Base-by-base conservation (phyloP, 2,797 vertebrate species). In the Miichthys miiuy region DNA sequence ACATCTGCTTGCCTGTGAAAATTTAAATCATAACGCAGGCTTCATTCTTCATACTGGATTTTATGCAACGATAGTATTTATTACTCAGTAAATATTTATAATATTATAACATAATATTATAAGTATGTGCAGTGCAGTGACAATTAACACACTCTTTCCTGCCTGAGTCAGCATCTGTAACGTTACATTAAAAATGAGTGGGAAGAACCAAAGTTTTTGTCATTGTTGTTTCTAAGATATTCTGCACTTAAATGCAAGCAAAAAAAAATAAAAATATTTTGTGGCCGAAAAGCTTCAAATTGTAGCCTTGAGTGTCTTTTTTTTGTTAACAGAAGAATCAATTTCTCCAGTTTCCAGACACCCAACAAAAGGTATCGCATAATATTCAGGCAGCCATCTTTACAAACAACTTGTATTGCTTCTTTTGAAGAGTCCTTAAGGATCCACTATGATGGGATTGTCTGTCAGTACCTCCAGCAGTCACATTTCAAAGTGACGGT, bases 401-500 rank as follows among this genome's bases (percentile, higher is more conserved):
- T 27, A 64, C 14, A 6, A 25, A 34, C 25, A 56, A 67, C 38
- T 21, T 5, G 0, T 8, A 18, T 4, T 1, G 21, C 56, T 54
- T 87, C 65, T 34, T 63, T 14, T 48, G 55, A 60, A 17, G 42
- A 9, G 47, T 62, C 64, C 55, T 69, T 56, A 17, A 51, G 57
- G 18, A n/a, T 71, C 56, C 1, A 16, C 46, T 50, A 3, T 0
- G n/a, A 41, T 2, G 12, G 55, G 23, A 12, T 20, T 48, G 55
- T 68, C 46, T 5, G 30, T 72, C 54, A 17, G 64, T 73, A 75
- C 68, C 79, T 89, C 56, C 70, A 30, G 23, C 25, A 1, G 52
- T 91, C 90, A 96, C 93, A 96, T 96, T 88, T 97, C 96, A 93
- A 97, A 97, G 87, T 96, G 95, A 25, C 92, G 92, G 87, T 96